phyloP scores from a whole-genome alignment of 2,888 invertebrate genomes.

The Zygogramma bicolorata region DNA sequence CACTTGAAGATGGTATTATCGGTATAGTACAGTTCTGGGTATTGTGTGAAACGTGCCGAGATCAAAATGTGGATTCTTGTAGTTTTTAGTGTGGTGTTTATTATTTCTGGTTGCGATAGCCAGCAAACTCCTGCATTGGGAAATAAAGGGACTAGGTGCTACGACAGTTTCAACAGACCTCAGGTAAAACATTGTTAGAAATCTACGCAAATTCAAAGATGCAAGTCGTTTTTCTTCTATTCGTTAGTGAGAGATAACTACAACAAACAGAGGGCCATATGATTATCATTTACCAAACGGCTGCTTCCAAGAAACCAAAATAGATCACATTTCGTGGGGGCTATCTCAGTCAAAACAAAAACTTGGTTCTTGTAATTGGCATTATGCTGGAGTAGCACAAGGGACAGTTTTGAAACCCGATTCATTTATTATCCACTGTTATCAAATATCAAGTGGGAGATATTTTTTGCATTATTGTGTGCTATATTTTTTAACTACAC shows the following conservation, averaged over 20 bases:
- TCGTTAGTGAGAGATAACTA: background rate
- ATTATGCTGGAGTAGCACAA: no score
- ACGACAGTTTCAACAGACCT: slow-evolving; percentile 70
- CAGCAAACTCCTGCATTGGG: slow-evolving; percentile 62
- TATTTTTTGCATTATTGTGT: no score
- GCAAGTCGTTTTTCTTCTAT: background rate
- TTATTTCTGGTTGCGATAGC: slow-evolving; percentile 23
- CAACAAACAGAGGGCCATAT: background rate
- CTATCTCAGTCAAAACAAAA: background rate
- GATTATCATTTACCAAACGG: background rate
- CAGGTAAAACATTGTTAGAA: slow-evolving; percentile 65
- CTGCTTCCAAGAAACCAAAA: background rate
- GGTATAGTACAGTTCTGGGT: background rate
- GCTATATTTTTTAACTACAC: no score
- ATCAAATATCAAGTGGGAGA: no score
- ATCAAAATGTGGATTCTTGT: slow-evolving; percentile 29
- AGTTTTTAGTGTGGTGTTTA: slow-evolving; percentile 16
- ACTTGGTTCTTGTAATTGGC: background rate
- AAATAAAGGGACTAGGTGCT: slow-evolving; percentile 66
- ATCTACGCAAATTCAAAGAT: background rate
- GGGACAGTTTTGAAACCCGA: no score
- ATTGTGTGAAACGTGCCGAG: slow-evolving; percentile 21
- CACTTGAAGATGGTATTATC: slow-evolving; percentile 1
- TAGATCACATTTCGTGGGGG: background rate
- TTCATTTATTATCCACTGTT: no score